A percentile compares a stretch with the other conserved stretches of the same genome.
These are phyloP conservation scores for Drosophila bunnanda DNA, from an alignment of 2,888 invertebrate species.

Conservation along the genomic window DNA sequence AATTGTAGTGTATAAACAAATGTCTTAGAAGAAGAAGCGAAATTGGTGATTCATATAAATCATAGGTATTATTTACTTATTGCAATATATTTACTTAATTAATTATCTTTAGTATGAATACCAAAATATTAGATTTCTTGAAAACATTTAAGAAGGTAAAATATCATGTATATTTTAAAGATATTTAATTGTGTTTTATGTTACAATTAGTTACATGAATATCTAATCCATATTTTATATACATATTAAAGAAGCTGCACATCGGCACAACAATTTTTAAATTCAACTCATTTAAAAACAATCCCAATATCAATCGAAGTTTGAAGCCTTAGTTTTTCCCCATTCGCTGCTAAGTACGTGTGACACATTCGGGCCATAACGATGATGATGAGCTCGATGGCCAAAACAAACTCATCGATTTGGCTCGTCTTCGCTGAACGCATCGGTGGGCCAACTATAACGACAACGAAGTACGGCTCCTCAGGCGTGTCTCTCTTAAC, in stretches of 20 bases:
- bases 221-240: neutral
- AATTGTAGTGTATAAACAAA: neutral
- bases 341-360: conserved; percentile 5
- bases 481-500: conserved; percentile 40
- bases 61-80: neutral
- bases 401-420: conserved; percentile 21
- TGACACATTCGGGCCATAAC: conserved; percentile 22
- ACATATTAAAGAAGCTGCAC: neutral
- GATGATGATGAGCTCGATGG: conserved; percentile 27
- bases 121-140: too few relatives aligned
- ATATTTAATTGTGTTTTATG: too few relatives aligned
- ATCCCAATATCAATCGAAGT: neutral
- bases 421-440: conserved; percentile 19
- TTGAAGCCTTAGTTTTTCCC: neutral
- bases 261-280: neutral
- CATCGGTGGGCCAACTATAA: conserved; percentile 6
- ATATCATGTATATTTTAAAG: too few relatives aligned
- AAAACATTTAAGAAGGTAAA: too few relatives aligned
- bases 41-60: neutral
- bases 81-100: too few relatives aligned
- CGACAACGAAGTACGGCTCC: conserved; percentile 37
- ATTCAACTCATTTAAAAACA: neutral
- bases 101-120: too few relatives aligned
- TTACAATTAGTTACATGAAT: neutral
- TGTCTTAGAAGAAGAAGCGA: too few relatives aligned